A percentile compares a stretch with the other conserved stretches of the same genome.
Conservation (phyloP, 1,140 invertebrate genomes). For the Marisa cornuarietis region DNA sequence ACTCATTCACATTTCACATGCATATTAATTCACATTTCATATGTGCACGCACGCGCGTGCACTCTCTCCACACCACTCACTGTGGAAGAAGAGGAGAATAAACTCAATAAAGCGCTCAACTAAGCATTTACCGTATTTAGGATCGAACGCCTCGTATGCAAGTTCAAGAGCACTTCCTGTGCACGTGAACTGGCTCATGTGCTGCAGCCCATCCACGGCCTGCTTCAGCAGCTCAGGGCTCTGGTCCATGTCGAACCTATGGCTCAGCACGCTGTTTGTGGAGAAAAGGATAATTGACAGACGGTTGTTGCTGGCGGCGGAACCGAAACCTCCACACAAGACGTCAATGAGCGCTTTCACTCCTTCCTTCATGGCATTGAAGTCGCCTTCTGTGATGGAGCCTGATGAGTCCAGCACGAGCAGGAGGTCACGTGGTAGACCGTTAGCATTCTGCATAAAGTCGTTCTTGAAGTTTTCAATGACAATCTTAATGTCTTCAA, state of each 20-base stretch:
- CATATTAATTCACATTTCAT: too few species aligned
- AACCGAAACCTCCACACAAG: conserved; percentile 1
- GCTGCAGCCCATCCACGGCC: background rate
- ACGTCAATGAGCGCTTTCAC: background rate
- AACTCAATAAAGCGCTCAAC: too few species aligned
- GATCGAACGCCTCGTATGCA: background rate
- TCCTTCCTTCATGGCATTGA: conserved; percentile 9
- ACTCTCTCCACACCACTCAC: too few species aligned
- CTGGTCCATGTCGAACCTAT: conserved; percentile 7
- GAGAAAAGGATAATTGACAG: conserved; percentile 11
- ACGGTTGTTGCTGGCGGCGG: background rate
- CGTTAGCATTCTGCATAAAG: background rate
- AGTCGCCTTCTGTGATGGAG: background rate
- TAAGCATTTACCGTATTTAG: background rate
- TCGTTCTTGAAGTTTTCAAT: conserved; percentile 6
- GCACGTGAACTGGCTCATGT: conserved; percentile 8
- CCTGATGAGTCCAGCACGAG: conserved; percentile 3
- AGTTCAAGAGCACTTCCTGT: conserved; percentile 6
- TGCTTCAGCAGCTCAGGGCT: conserved; percentile 4
- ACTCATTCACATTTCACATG: too few species aligned
- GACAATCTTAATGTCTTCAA: background rate
- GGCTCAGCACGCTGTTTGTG: background rate
- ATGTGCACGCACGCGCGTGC: too few species aligned
- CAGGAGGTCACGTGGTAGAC: background rate
- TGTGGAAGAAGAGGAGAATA: too few species aligned